Evolutionary conservation across 1,140 invertebrate genomes (phyloP), one percentile per base, ranked within the genome.

Genomic region (Drosophila tani): DNA sequence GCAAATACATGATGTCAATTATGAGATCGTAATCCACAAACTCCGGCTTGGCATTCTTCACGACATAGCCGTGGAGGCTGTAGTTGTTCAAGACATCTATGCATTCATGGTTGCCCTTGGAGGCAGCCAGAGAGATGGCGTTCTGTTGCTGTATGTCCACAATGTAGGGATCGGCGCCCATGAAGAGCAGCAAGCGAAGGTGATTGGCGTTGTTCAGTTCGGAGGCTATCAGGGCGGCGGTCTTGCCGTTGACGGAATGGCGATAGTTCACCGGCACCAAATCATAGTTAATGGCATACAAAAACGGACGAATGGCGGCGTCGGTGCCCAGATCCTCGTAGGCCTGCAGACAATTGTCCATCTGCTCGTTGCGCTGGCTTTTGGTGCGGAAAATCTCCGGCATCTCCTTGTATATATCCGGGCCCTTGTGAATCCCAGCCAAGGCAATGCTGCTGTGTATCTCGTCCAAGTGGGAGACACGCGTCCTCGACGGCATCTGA

Each of bases 161-260:
- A 0, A 96, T 77, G 57, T 94, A 94, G 2, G 95, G 92, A 92
- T 96, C 95, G 3, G 96, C 96, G 12, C 96, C 96, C 41, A 96
- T 91, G 57, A 93, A 94, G 4, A 97, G 84, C 5, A 97, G 86
- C 60, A 95, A 93, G 64, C 96, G 95, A 0, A 95, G 94, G 27
- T 94, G 93, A 35, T 94, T 93, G 9, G 94, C 65, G 60, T 94
- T 94, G 15, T 96, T 96, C 60, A 95, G 92, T 8, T 95, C 95
- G 21, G 95, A 94, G 8, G 96, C 95, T 7, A 96, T 95, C 94
- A 96, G 96, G n/a, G 97, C 93, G 0, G 96, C 93, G 15, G 96
- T 96, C 2, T 95, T 94, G 32, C 94, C 94, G 2, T 95, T 96
- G 27, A 94, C 93, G 5, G 94, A 95, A 88, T 97, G 96, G 69